Base-by-base conservation (phyloP, 2,113 vertebrate species). In the Trochalopteron elliotii region DNA sequence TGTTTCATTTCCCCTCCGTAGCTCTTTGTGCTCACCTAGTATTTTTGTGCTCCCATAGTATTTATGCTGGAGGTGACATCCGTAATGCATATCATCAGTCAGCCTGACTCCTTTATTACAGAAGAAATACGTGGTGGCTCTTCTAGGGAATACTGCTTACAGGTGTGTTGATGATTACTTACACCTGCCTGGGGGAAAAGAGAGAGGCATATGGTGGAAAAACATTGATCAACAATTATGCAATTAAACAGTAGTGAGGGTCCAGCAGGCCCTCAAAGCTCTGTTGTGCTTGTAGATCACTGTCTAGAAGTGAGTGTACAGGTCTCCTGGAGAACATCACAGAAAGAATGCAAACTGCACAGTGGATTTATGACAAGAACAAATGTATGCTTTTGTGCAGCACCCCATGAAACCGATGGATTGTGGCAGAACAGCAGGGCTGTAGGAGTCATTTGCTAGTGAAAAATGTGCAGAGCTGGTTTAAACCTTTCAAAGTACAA, bases 401-500 rank as follows among this genome's bases (percentile, higher is more conserved):
- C 55, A 79, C 83, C 71, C 52, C 15, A 12, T 55, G 89, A 90
- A 96, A 86, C 65, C 28, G 2, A 92, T 69, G 87, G 91, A 69
- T 75, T 70, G 39, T 0, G 2, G 78, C 60, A 53, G 40, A 52
- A 39, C n/a, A 22, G 67, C 70, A 90, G 71, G 84, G 70, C 81
- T 93, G 68, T 53, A 93, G 90, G 87, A 96, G 76, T 94, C 56
- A 25, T 91, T 94, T 91, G 76, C 85, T 90, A 78, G 63, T 83
- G 87, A 90, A 95, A 96, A 83, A 92, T 45, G 67, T 33, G 28
- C 86, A 92, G 69, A 88, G 35, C 63, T 86, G 69, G 57, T 93
- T 97, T 93, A 96, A 96, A 93, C 50, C 42, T 81, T 89, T 79
- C 75, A 27, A 86, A 80, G 67, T 72, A 92, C 91, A 86, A 92